Conservation (phyloP, 1,140 invertebrate species). For the Agrypnia vestita region DNA sequence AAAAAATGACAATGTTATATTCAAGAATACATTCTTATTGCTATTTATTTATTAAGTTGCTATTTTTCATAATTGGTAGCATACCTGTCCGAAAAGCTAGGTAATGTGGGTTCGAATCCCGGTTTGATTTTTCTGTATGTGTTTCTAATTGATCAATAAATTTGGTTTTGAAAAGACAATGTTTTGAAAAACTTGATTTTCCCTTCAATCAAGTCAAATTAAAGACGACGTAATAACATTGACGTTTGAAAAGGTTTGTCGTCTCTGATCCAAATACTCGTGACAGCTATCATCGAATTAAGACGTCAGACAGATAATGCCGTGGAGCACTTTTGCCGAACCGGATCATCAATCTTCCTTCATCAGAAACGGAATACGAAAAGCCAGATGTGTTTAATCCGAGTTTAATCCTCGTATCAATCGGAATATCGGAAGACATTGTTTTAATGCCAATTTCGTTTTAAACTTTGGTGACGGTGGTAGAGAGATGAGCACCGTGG, state of each 20-base stretch:
- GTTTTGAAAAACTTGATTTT: too few species aligned
- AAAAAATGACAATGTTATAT: too few species aligned
- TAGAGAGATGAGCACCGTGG: neutral
- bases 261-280: slow-evolving; percentile 7
- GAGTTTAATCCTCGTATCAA: slow-evolving; percentile 25
- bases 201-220: too few species aligned
- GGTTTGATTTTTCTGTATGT: too few species aligned
- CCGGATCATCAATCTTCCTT: slow-evolving; percentile 47
- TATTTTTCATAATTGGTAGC: too few species aligned
- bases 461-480: neutral
- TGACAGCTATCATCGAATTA: slow-evolving; percentile 48
- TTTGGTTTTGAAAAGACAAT: too few species aligned
- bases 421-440: slow-evolving; percentile 3
- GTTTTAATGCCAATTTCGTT: neutral
- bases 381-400: slow-evolving; percentile 32
- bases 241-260: slow-evolving; percentile 3
- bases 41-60: too few species aligned
- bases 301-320: slow-evolving; percentile 41
- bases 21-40: too few species aligned
- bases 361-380: slow-evolving; percentile 19
- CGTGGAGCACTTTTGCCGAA: neutral
- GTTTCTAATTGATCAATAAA: too few species aligned
- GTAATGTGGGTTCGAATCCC: too few species aligned
- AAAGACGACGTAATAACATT: too few species aligned
- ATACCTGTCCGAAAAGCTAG: too few species aligned